Base-by-base conservation (phyloP, 1,140 invertebrate genomes). In the Varroa destructor region DNA sequence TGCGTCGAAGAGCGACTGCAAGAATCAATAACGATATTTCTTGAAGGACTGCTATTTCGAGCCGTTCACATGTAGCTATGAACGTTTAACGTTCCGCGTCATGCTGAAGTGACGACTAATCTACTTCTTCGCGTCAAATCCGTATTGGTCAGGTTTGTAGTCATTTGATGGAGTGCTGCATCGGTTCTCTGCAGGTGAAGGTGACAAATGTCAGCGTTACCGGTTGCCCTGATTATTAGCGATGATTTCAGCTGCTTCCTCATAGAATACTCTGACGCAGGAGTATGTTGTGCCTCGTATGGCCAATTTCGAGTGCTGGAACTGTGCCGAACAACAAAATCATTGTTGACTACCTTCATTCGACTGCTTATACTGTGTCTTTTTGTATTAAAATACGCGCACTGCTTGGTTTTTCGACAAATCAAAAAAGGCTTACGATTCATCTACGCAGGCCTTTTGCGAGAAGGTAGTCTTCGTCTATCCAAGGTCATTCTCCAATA, bases 71-170 rank as follows among this genome's bases (percentile, higher is more conserved):
- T 25, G 25, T 25, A 25, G 25, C 25, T 25, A 25, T 25, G 25
- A 10, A 95, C 91, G 83, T 95, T 91, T 78, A 96, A 96, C 75
- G 93, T 96, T 78, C 93, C 93, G 79, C 93, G 75, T 55, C 70
- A 81, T 81, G 56, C 78, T 76, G 74, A 77, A 82, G 43, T 76
- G 76, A 57, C 81, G 74, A 6, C 81, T 81, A 72, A 82, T 81
- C 25, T 81, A 73, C 46, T 80, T 75, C 71, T 81, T 81, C 8
- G 78, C 79, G 74, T 84, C 83, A 75, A 84, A 85, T n/a, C 77
- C 0, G 84, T 84, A 75, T 85, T 85, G 43, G 77, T 76, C 0
- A 84, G 82, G 74, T 85, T 83, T 76, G 81, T 78, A 58, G 82
- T 58, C 78, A 81, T 81, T 74, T 83, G 82, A 74, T 83, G 83